Evolutionary conservation across 2,113 vertebrate genomes (phyloP).

Genomic region (Oryctolagus cuniculus): DNA sequence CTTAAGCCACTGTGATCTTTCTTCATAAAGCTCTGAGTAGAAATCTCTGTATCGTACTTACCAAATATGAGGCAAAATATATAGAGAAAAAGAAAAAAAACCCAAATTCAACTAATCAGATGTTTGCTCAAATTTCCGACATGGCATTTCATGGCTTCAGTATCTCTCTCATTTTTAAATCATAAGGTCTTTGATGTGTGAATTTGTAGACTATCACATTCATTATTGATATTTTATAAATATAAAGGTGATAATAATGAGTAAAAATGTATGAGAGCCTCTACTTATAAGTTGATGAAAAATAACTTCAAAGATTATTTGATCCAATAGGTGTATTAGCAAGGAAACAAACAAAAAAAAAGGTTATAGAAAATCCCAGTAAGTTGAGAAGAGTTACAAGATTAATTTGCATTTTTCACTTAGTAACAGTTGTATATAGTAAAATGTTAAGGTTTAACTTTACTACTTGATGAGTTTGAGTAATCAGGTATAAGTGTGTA

Average conservation of each 20-base stretch:
- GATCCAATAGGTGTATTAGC: neutral
- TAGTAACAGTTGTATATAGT: neutral
- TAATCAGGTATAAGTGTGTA: neutral
- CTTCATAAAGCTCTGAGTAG: neutral
- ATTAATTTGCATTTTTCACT: neutral
- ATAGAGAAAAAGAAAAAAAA: neutral
- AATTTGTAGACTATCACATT: constrained; percentile 34
- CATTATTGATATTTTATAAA: constrained; percentile 60
- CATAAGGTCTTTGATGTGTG: neutral
- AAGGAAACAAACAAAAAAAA: neutral
- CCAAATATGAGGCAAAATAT: neutral
- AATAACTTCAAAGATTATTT: constrained; percentile 30
- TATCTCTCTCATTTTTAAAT: neutral
- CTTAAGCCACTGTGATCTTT: neutral
- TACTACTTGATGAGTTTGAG: neutral
- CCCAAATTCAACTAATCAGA: neutral
- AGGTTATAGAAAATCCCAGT: neutral
- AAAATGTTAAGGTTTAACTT: neutral
- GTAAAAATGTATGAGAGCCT: constrained; percentile 41
- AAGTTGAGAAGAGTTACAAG: neutral
- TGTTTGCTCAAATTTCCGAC: neutral
- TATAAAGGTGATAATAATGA: constrained; percentile 49
- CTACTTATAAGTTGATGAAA: constrained; percentile 11
- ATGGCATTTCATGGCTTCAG: neutral
- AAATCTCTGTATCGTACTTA: neutral